These are phyloP conservation scores for Furcula furcula DNA, from an alignment of 2,888 invertebrate species.

Conservation along the genomic window DNA sequence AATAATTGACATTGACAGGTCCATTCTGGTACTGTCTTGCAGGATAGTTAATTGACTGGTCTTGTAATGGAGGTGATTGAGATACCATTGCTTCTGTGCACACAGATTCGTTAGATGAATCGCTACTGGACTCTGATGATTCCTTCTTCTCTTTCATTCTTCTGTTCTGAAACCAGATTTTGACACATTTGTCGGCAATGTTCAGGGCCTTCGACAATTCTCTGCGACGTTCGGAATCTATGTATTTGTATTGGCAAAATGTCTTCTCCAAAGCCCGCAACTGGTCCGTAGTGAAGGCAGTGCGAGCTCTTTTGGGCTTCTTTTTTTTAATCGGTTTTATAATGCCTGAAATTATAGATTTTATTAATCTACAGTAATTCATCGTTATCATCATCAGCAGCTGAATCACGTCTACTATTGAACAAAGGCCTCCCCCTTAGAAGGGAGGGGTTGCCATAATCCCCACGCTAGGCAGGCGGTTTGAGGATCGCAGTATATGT, in stretches of 20 bases:
- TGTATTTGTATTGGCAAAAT: conserved; percentile 79
- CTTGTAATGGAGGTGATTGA: conserved; percentile 4
- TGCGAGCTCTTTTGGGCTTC: conserved; percentile 84
- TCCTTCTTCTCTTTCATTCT: conserved; percentile 88
- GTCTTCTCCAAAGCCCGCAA: conserved; percentile 83
- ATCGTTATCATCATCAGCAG: no score
- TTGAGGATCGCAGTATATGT: no score
- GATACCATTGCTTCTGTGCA: conserved; percentile 12
- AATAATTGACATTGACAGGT: not conserved
- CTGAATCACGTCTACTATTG: no score
- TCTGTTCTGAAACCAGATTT: conserved; percentile 93
- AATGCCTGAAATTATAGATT: conserved; percentile 26
- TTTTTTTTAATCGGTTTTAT: conserved; percentile 50
- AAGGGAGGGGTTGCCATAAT: no score
- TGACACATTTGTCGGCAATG: conserved; percentile 87
- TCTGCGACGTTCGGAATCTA: conserved; percentile 84
- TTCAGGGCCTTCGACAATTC: conserved; percentile 83
- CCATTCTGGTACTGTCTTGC: conserved; percentile 2
- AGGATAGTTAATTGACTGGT: conserved; percentile 1
- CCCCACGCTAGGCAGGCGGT: no score
- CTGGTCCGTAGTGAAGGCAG: conserved; percentile 88
- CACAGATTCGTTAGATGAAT: conserved; percentile 39
- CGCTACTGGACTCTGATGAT: conserved; percentile 47
- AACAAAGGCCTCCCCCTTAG: no score
- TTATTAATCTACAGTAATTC: no score